phyloP scores from a whole-genome alignment of 1,140 invertebrate genomes.

The Neuroterus valhalla region DNA sequence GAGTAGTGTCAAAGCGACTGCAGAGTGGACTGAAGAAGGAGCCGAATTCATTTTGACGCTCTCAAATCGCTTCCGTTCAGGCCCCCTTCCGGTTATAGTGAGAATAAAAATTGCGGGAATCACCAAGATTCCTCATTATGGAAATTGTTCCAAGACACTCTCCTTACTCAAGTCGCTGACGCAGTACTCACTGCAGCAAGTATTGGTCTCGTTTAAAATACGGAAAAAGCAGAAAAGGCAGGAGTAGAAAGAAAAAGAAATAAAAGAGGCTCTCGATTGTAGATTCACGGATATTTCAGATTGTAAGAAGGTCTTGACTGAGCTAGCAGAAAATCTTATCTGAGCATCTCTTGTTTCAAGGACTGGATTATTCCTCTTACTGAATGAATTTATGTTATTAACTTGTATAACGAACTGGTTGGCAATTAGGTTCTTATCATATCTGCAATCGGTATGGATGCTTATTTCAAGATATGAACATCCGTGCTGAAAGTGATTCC shows the following conservation, averaged over 20 bases:
- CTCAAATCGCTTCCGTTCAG: background rate
- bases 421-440: slow-evolving; percentile 22
- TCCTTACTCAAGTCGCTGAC: slow-evolving; percentile 4
- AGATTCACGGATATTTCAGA: background rate
- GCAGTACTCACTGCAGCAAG: background rate
- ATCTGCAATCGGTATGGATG: slow-evolving; percentile 1
- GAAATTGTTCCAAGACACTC: slow-evolving; percentile 6
- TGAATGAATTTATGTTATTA: slow-evolving; percentile 23
- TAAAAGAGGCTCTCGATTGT: background rate
- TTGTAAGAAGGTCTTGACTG: background rate
- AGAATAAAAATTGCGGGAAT: background rate
- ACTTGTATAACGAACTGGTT: slow-evolving; percentile 17
- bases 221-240: background rate
- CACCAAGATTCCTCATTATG: slow-evolving; percentile 20
- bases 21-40: background rate
- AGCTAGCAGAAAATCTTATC: slow-evolving; percentile 1
- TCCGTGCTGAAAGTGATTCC: slow-evolving; percentile 18
- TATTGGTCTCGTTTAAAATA: slow-evolving; percentile 27
- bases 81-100: background rate
- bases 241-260: background rate
- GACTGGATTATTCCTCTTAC: background rate
- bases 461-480: background rate
- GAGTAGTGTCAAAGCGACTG: no score
- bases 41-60: background rate
- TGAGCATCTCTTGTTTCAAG: slow-evolving; percentile 1